These are phyloP conservation scores for Gallinago solitaria DNA, from an alignment of 2,797 vertebrate species.

Conservation along the genomic window DNA sequence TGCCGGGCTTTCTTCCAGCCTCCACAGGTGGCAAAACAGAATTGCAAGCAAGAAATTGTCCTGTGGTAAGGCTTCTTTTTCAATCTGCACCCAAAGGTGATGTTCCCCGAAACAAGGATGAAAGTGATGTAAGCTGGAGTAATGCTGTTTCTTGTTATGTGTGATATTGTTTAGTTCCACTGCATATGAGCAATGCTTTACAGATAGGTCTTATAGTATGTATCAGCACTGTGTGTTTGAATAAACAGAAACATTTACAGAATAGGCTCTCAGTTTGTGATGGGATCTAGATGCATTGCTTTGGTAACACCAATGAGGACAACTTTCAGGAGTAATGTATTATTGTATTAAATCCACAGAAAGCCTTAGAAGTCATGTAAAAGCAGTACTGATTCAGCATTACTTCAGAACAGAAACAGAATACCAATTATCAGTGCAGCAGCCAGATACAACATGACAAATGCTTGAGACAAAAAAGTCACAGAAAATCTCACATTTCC, in stretches of 20 bases:
- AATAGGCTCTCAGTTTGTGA: neutral
- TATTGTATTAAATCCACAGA: neutral
- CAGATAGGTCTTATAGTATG: accelerated
- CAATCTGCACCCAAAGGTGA: neutral
- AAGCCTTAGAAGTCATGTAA: neutral
- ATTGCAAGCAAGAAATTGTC: neutral
- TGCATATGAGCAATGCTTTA: accelerated
- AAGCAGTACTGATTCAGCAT: neutral
- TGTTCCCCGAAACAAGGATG: neutral
- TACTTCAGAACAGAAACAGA: neutral
- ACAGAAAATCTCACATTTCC: neutral
- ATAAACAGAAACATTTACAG: neutral
- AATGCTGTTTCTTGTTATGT: neutral
- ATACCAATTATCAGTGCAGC: neutral
- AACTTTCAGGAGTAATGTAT: neutral
- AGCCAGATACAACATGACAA: neutral
- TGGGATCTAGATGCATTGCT: neutral
- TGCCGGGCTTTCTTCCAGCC: neutral
- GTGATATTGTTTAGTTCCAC: neutral
- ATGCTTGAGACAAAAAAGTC: neutral
- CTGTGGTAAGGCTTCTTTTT: neutral
- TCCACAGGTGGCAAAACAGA: neutral
- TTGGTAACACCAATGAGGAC: neutral
- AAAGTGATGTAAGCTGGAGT: neutral
- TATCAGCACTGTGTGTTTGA: neutral